These are phyloP conservation scores for Tupaia chinensis DNA, from an alignment of 2,113 vertebrate genomes.

Conservation along the genomic window DNA sequence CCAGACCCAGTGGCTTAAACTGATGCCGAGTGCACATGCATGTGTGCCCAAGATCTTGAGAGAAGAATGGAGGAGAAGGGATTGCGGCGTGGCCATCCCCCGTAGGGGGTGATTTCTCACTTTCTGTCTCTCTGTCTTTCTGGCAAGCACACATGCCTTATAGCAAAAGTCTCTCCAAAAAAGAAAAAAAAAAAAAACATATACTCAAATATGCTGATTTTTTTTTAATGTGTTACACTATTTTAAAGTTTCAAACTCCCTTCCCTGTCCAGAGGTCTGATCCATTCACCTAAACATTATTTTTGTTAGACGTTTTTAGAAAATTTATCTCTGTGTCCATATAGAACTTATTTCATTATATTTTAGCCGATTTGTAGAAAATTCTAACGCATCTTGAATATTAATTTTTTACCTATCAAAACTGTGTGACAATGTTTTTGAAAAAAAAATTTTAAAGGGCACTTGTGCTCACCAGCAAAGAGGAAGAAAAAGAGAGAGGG, in stretches of 20 bases:
- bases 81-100: too few species aligned
- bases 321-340: not conserved
- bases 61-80: too few species aligned
- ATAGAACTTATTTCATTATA: slow-evolving; percentile 25
- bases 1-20: too few species aligned
- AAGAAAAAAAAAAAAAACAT: not conserved
- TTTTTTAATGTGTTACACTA: not conserved
- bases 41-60: too few species aligned
- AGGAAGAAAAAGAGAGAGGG: too few species aligned
- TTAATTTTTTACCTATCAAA: slow-evolving; percentile 38
- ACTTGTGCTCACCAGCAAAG: too few species aligned
- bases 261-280: not conserved
- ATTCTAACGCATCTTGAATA: slow-evolving; percentile 25
- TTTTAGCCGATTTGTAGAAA: slow-evolving; percentile 43
- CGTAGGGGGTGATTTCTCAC: too few species aligned
- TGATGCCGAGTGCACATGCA: too few species aligned
- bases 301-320: slow-evolving; percentile 21
- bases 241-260: not conserved
- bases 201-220: not conserved
- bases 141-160: too few species aligned
- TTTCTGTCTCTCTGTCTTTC: too few species aligned
- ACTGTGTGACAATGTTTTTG: not conserved
- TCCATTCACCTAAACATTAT: not conserved
- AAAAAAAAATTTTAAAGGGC: too few species aligned
- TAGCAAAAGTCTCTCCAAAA: too few species aligned